Conservation (phyloP, 2,113 vertebrate species). For the Eira barbara region DNA sequence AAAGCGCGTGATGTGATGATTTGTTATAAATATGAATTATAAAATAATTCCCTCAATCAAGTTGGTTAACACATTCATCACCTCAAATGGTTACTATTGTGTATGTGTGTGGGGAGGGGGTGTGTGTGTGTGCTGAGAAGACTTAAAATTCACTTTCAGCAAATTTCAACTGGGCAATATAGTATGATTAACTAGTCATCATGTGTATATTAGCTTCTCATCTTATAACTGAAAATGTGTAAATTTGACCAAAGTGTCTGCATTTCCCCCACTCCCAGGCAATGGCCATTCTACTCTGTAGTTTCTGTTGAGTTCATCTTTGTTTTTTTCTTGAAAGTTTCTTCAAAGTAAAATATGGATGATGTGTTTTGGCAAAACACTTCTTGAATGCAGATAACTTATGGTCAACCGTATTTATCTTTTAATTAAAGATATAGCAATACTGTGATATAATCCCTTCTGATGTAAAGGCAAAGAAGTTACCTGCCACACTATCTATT, state of each 20-base stretch:
- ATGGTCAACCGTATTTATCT: neutral
- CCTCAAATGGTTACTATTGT: neutral
- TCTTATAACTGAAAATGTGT: neutral
- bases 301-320: neutral
- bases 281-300: neutral
- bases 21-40: neutral
- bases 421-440: neutral
- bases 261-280: neutral
- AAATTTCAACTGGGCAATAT: neutral
- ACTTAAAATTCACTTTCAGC: neutral
- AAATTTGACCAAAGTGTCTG: neutral
- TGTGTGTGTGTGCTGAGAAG: neutral
- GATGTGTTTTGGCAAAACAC: neutral
- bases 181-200: neutral
- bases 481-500: neutral
- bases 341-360: neutral
- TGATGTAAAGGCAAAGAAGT: neutral
- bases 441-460: neutral
- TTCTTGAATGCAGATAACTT: neutral
- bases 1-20: neutral
- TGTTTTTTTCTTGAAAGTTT: neutral
- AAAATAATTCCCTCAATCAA: neutral
- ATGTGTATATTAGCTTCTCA: neutral
- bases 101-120: neutral
- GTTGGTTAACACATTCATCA: neutral